Base-by-base conservation (phyloP, 2,888 invertebrate genomes). In the Amblyjoppa fuscipennis region DNA sequence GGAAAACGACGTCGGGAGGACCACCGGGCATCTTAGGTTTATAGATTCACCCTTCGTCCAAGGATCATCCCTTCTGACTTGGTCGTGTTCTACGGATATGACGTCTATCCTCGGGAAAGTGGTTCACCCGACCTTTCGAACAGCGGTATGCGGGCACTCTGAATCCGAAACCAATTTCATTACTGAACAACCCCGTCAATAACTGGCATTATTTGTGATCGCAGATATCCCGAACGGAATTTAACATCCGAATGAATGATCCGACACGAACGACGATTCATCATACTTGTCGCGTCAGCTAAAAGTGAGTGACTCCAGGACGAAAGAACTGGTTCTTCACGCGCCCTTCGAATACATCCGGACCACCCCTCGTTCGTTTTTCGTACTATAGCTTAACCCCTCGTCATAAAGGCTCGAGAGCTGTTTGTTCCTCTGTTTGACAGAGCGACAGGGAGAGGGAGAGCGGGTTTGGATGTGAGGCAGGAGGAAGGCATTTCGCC, bases 381-480 rank as follows among this genome's bases (percentile, higher is more conserved):
- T 28, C 49, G 34, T 2, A 66, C 66, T 66, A 7, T 38, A n/a
- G 38, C 66, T 38, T n/a, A 41, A 25, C 31, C 61, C 61, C 64
- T 68, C 56, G 53, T 68, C 66, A 68, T 77, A 3, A 61, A 79
- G 61, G 25, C 78, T 75, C 75, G 59, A 68, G 74, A 61, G 41
- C 45, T 68, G 56, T 66, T 85, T 41, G 70, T 71, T 78, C 56
- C 78, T 84, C 45, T 38, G 31, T 76, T 41, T 25, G 66, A 34
- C 70, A 66, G 64, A 81, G 28, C 9, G 61, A 28, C 4, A 28
- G 11, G 1, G 38, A 45, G 45, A 68, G 49, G 59, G 38, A 31
- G 25, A n/a, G 34, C 16, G 28, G 69, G n/a, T 41, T n/a, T 2
- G 68, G 25, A 11, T n/a, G 59, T 69, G 31, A 74, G 31, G 71